Evolutionary conservation across 2,113 vertebrate genomes (phyloP), one percentile per base, ranked within the genome.

Genomic region (Burhinus bistriatus): DNA sequence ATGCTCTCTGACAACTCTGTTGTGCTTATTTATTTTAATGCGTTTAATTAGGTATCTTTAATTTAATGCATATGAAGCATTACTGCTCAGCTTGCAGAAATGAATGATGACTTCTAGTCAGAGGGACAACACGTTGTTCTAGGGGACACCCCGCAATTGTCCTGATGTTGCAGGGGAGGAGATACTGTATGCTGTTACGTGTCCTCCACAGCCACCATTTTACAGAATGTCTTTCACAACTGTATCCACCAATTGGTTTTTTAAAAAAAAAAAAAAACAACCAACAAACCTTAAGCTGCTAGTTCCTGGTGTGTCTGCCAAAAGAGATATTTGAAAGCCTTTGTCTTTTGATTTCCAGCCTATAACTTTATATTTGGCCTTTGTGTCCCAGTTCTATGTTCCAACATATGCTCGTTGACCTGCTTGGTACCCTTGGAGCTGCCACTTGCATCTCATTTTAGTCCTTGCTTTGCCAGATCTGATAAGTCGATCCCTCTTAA

Each of bases 241-340:
- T 4, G 0, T n/a, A 36, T 44, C 66, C n/a, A 59, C 38, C 15
- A 70, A 18, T 52, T n/a, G 52, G 20, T 77, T 54, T 3, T 40
- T 40, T 40, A 11, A 5, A 32, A 64, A 75, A n/a, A n/a, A 57
- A 1, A 61, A 10, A 38, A 58, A 58, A 19, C 9, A 55, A 57
- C 59, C 18, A 14, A 12, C 25, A 42, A 8, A 3, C 27, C 17
- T 22, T 30, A 9, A 71, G 32, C 73, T 64, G 20, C 57, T 34
- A 15, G 65, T 95, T 94, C 89, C 94, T 95, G 87, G 23, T 82
- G 10, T 47, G 4, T 38, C 23, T 89, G 94, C 87, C 84, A 69
- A 57, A 61, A 76, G 42, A 45, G 19, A 36, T 72, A 36, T 76
- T 42, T 19, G 27, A 69, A 72, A 61, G 40, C 23, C 15, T 79